Conservation (phyloP, 2,113 vertebrate species). For the Tamias sibiricus region DNA sequence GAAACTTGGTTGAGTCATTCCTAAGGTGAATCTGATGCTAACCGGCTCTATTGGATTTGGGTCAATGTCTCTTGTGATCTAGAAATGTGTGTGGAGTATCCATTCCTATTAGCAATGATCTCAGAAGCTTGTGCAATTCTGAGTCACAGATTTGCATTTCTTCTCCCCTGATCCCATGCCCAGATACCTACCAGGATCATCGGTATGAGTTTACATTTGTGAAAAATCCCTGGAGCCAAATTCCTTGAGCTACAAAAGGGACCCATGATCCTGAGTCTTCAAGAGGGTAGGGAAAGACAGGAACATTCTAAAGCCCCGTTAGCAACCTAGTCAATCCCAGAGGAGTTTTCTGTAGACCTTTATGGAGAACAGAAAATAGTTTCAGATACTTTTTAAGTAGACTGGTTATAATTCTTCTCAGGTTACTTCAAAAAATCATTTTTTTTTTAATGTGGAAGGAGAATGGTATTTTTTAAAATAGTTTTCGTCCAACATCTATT, state of each 20-base stretch:
- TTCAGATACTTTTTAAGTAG: background rate
- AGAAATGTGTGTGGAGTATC: background rate
- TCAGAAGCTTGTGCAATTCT: slow-evolving; percentile 20
- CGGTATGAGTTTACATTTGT: slow-evolving; percentile 36
- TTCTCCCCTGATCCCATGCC: background rate
- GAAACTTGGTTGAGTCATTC: slow-evolving; percentile 35
- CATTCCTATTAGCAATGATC: background rate
- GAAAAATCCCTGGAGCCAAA: slow-evolving; percentile 26
- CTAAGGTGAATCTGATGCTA: background rate
- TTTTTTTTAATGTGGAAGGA: background rate
- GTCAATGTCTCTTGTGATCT: background rate
- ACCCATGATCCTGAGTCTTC: background rate
- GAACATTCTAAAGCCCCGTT: background rate
- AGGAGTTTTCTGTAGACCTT: background rate
- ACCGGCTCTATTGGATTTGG: background rate
- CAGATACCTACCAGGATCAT: background rate
- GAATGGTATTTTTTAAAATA: background rate
- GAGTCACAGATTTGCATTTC: slow-evolving; percentile 42
- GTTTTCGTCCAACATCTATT: background rate
- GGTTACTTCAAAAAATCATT: slow-evolving; percentile 31
- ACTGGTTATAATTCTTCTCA: slow-evolving; percentile 3
- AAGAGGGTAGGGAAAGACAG: background rate
- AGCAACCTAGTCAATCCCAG: background rate
- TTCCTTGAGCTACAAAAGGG: background rate
- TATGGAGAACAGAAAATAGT: background rate